These are phyloP conservation scores for Holothuria leucospilota DNA, from an alignment of 53 echinoderm and acorn worm genomes.

Conservation along the genomic window DNA sequence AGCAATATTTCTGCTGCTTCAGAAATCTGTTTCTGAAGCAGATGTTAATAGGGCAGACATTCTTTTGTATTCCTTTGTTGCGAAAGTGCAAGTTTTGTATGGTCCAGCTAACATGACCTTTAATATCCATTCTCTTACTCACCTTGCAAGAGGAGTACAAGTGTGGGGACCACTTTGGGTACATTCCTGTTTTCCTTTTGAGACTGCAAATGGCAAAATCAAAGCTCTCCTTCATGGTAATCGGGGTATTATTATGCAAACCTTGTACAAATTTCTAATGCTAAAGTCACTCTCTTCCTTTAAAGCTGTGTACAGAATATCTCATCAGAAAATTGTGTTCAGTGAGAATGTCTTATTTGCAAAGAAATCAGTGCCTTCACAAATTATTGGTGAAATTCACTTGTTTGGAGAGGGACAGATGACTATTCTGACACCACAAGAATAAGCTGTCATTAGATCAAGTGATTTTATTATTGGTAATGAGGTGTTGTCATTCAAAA, in stretches of 20 bases:
- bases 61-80: conserved; percentile 61
- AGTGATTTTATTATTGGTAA: conserved; percentile 9
- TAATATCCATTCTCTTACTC: conserved; percentile 67
- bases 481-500: not conserved
- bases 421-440: not conserved
- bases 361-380: not conserved
- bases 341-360: not conserved
- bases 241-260: conserved; percentile 1
- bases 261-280: not conserved
- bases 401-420: not conserved
- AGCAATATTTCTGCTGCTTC: conserved; percentile 55
- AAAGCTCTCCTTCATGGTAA: conserved; percentile 44
- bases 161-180: conserved; percentile 68
- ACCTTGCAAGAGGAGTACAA: conserved; percentile 49
- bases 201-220: conserved; percentile 63
- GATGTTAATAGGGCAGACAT: conserved; percentile 44
- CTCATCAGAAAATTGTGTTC: not conserved
- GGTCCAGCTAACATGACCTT: conserved; percentile 50
- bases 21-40: conserved; percentile 56
- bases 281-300: not conserved
- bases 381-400: not conserved
- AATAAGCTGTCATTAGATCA: not conserved
- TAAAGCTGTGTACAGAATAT: not conserved
- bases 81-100: conserved; percentile 55
- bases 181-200: conserved; percentile 77